Evolutionary conservation across 1,140 invertebrate genomes (phyloP).

Genomic region (Episyrphus balteatus): DNA sequence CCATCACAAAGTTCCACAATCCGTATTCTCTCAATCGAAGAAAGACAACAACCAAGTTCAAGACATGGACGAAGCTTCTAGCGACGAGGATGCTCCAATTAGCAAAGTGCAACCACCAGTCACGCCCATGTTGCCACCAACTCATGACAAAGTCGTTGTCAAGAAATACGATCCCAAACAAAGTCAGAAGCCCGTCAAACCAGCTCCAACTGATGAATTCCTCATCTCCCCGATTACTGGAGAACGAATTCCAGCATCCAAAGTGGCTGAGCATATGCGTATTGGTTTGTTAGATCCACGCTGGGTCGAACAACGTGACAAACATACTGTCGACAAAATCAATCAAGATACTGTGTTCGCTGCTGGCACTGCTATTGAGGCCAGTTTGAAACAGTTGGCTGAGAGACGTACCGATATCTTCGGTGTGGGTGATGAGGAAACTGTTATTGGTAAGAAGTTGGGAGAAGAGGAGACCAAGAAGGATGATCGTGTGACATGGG

Average conservation of each 20-base stretch:
- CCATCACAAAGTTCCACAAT: conserved; percentile 37
- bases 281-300: conserved; percentile 94
- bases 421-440: conserved; percentile 96
- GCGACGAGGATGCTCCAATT: conserved; percentile 57
- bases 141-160: conserved; percentile 89
- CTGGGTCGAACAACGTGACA: conserved; percentile 94
- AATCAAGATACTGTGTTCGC: conserved; percentile 50
- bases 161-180: conserved; percentile 97
- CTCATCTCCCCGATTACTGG: conserved; percentile 97
- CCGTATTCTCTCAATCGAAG: conserved; percentile 27
- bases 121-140: conserved; percentile 64
- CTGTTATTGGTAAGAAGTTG: conserved; percentile 97
- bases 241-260: conserved; percentile 91
- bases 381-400: conserved; percentile 88
- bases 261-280: conserved; percentile 95
- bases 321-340: conserved; percentile 59
- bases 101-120: conserved; percentile 37
- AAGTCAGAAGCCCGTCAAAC: conserved; percentile 44
- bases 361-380: conserved; percentile 83
- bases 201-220: conserved; percentile 68
- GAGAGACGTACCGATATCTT: conserved; percentile 99
- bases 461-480: conserved; percentile 87
- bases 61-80: conserved; percentile 83
- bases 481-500: conserved; percentile 92
- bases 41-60: conserved; percentile 50